Evolutionary conservation across 2,113 vertebrate species (phyloP).

Genomic region (Planiliza haematocheilus): DNA sequence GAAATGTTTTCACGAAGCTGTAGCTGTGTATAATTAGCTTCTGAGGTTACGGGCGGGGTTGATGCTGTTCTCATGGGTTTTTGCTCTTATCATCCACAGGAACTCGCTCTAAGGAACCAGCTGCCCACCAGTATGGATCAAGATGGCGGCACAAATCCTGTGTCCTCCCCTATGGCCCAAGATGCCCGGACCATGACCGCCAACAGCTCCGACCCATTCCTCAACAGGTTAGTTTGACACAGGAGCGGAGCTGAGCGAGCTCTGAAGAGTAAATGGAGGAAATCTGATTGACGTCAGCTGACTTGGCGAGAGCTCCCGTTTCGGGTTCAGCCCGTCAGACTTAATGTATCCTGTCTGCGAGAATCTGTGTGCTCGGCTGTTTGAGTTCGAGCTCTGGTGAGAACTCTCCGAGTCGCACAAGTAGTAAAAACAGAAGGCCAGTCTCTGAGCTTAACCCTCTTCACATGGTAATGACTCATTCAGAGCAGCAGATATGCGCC

Average conservation of each 20-base stretch:
- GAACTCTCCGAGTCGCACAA: conserved; percentile 58
- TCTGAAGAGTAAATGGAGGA: conserved; percentile 7
- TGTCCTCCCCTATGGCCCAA: conserved; percentile 96
- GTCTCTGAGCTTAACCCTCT: conserved; percentile 62
- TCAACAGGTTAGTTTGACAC: conserved; percentile 90
- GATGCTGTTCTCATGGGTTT: conserved; percentile 48
- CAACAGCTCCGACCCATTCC: conserved; percentile 99
- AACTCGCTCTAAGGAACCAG: conserved; percentile 96
- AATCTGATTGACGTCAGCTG: conserved; percentile 3
- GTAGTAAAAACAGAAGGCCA: conserved; percentile 62
- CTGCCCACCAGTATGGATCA: conserved; percentile 94
- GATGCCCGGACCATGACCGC: conserved; percentile 98
- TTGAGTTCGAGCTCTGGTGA: conserved; percentile 31
- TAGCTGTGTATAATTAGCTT: conserved; percentile 41
- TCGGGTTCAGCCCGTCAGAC: conserved; percentile 21
- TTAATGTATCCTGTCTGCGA: conserved; percentile 5
- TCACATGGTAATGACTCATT: conserved; percentile 77
- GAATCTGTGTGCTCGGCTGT: conserved; percentile 17
- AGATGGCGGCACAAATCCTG: conserved; percentile 91
- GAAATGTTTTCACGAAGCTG: conserved; percentile 18
- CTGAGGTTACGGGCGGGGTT: conserved; percentile 25
- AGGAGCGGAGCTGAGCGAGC: not conserved
- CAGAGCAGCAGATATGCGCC: conserved; percentile 17
- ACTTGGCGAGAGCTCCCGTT: not conserved
- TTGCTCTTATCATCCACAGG: conserved; percentile 80